A percentile compares a stretch with the other conserved stretches of the same genome.
phyloP scores from a whole-genome alignment of 2,888 invertebrate species.

The Andrena haemorrhoa region DNA sequence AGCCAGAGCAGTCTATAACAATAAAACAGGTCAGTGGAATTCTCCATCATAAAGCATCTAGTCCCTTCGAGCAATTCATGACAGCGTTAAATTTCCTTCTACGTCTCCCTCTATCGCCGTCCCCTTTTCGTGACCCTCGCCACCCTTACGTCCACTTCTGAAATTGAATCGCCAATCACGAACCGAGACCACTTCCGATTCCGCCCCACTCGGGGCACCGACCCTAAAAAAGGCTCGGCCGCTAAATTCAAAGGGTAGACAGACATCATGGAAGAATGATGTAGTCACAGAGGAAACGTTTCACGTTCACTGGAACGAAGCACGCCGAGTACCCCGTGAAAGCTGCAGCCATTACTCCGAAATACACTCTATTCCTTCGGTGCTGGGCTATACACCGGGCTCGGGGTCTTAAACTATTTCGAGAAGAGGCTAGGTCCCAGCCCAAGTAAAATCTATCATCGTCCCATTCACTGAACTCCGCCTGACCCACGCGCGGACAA shows the following conservation, averaged over 20 bases:
- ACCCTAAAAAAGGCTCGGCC: background rate
- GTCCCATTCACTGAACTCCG: background rate
- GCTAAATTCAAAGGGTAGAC: background rate
- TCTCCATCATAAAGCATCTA: background rate
- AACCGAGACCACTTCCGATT: constrained; percentile 8
- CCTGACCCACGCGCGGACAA: too few relatives aligned
- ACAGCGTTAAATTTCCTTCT: constrained; percentile 7
- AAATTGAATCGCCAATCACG: constrained; percentile 1
- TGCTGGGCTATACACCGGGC: too few relatives aligned
- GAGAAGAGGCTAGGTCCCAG: too few relatives aligned
- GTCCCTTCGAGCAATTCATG: background rate
- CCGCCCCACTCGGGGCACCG: background rate
- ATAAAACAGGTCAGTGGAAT: constrained; percentile 12
- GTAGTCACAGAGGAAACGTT: too few relatives aligned
- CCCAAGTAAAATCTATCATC: too few relatives aligned
- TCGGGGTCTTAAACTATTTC: too few relatives aligned
- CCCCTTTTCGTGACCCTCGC: background rate
- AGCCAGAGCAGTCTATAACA: background rate
- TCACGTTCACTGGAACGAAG: too few relatives aligned
- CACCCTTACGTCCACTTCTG: background rate
- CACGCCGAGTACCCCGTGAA: too few relatives aligned
- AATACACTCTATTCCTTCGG: too few relatives aligned
- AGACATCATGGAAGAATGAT: background rate
- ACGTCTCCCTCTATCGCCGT: background rate
- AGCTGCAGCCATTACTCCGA: too few relatives aligned